These are phyloP conservation scores for Mustela nigripes DNA, from an alignment of 2,113 vertebrate species.

Conservation along the genomic window DNA sequence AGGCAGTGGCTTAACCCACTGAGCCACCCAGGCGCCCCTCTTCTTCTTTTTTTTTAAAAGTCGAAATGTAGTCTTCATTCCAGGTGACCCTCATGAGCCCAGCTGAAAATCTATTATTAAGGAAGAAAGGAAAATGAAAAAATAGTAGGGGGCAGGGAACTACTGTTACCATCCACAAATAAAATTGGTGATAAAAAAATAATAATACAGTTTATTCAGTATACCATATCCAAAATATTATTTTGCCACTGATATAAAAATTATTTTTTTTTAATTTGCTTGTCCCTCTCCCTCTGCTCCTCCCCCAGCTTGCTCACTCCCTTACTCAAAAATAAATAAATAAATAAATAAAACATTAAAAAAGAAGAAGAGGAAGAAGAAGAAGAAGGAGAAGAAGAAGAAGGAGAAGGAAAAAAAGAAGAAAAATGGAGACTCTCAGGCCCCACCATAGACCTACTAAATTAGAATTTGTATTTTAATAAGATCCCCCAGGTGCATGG, in stretches of 20 bases:
- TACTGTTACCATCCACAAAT: background rate
- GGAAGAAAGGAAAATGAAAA: background rate
- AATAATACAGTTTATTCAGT: conserved; percentile 4
- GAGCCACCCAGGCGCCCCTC: too few relatives aligned
- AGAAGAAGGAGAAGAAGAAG: too few relatives aligned
- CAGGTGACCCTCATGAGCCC: background rate
- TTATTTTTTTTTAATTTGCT: background rate
- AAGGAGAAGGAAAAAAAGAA: too few relatives aligned
- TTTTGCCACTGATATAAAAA: background rate
- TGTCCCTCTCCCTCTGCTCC: too few relatives aligned
- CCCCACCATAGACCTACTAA: background rate
- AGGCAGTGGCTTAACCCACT: too few relatives aligned
- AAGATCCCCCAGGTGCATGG: background rate
- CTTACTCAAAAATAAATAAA: too few relatives aligned
- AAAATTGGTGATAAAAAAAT: background rate
- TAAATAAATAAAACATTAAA: too few relatives aligned
- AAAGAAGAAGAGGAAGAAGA: too few relatives aligned
- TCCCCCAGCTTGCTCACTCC: too few relatives aligned
- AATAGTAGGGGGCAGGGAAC: background rate
- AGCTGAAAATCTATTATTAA: conserved; percentile 8
- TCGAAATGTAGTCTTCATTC: background rate
- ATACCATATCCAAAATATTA: background rate
- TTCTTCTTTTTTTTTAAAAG: background rate
- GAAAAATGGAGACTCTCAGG: background rate
- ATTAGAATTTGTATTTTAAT: background rate